Base-by-base conservation (phyloP, 2,797 vertebrate genomes). In the Pampus argenteus region DNA sequence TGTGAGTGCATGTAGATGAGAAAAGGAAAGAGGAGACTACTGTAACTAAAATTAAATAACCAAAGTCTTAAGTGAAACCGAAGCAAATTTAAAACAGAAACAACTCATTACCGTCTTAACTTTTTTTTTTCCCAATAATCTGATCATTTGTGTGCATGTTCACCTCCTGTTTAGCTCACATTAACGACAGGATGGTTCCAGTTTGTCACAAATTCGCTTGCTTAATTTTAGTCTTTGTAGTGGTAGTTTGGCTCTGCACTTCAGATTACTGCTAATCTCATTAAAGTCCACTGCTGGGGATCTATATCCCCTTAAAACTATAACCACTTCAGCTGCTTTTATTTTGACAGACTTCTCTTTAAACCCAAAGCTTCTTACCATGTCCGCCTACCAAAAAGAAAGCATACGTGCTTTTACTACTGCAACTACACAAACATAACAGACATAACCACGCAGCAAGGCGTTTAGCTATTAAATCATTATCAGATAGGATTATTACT, bases 241-340 rank as follows among this genome's bases (percentile, higher is more conserved):
- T 36, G 28, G 11, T 54, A 34, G 23, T 34, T 71, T 60, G 31
- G 54, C 64, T 17, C 23, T 51, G 18, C 8, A n/a, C n/a, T 71
- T 65, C 3, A 76, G 40, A 48, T 60, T 66, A 55, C 31, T 31
- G 25, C 64, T 68, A 40, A 73, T 67, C 56, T 61, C 38, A 71
- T 71, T 51, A 48, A 42, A 47, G 60, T 67, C 58, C 38, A 45
- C 61, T 23, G 3, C 62, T 56, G 52, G 45, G 38, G 23, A 45
- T 69, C 17, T 36, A 26, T 49, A 50, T 75, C 26, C 73, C 26
- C 65, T 65, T 68, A 52, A 59, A 50, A 60, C 67, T 66, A 25
- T 50, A 60, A 52, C 59, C 59, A 64, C 54, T 36, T 57, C 22
- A 44, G 51, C 55, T 28, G 36, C 60, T 29, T 63, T 57, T 76